Conservation (phyloP, 1,140 invertebrate species). For the Diorhabda elongata region DNA sequence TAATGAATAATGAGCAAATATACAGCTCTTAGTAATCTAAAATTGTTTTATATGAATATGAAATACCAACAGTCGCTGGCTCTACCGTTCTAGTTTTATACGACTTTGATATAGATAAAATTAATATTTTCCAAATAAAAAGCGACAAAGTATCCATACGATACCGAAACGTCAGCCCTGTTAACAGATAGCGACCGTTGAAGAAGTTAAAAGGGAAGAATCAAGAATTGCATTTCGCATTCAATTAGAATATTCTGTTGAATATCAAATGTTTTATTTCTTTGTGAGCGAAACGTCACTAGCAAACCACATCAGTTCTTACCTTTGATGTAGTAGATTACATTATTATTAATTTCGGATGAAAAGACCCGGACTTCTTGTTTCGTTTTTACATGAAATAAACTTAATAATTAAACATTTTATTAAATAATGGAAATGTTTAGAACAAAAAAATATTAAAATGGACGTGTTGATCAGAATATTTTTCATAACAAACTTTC, state of each 20-base stretch:
- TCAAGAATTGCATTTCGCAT: conserved; percentile 2
- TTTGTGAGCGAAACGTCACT: neutral
- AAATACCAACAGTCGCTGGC: no score
- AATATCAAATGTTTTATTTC: conserved; percentile 3
- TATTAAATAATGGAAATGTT: no score
- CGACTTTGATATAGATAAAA: no score
- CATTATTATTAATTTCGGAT: conserved; percentile 1
- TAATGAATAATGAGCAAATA: no score
- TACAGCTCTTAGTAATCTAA: no score
- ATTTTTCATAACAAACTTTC: no score
- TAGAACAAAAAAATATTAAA: no score
- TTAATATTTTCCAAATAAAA: no score
- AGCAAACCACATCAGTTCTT: conserved; percentile 1
- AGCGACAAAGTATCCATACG: neutral
- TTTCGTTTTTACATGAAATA: neutral
- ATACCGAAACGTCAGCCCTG: neutral
- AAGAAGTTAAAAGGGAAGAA: neutral
- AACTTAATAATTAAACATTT: no score
- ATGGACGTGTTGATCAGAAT: no score
- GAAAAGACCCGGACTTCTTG: neutral
- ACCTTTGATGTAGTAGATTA: neutral
- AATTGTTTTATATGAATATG: no score
- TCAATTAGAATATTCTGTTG: conserved; percentile 1
- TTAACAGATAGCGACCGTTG: neutral
- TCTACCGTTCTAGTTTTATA: no score